These are phyloP conservation scores for Gallirallus australis DNA, from an alignment of 2,797 vertebrate genomes.

Conservation along the genomic window DNA sequence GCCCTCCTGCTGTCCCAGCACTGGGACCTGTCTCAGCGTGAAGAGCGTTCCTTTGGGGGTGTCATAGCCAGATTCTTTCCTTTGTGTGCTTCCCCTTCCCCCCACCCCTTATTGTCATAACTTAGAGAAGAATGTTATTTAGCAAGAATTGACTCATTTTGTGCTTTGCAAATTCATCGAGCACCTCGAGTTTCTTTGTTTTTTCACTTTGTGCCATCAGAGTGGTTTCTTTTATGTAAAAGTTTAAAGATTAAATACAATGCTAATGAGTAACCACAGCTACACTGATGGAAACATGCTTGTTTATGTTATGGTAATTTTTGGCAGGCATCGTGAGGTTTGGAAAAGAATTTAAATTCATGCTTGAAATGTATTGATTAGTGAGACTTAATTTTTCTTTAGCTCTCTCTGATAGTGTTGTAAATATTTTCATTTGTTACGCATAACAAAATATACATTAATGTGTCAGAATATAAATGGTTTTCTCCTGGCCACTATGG, in stretches of 20 bases:
- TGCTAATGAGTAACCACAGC: neutral
- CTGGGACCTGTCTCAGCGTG: neutral
- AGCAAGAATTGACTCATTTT: neutral
- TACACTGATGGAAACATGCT: slow-evolving; percentile 28
- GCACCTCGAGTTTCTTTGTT: neutral
- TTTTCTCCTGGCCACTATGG: slow-evolving; percentile 79
- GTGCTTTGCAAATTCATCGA: neutral
- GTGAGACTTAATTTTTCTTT: slow-evolving; percentile 80
- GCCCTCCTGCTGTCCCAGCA: neutral
- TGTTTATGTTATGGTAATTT: neutral
- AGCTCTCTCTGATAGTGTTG: slow-evolving; percentile 76
- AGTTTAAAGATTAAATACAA: slow-evolving; percentile 24
- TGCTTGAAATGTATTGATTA: slow-evolving; percentile 74
- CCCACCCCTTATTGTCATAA: neutral
- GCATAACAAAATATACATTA: slow-evolving; percentile 81
- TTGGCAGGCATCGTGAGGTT: slow-evolving; percentile 18
- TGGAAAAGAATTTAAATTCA: slow-evolving; percentile 66
- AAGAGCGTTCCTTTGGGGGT: neutral
- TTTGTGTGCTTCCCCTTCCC: neutral
- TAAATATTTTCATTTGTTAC: slow-evolving; percentile 83
- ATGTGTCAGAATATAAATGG: slow-evolving; percentile 81
- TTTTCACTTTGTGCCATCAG: neutral
- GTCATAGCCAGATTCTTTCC: no score
- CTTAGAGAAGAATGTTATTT: neutral
- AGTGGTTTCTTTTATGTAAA: neutral